Evolutionary conservation across 2,113 vertebrate species (phyloP).

Genomic region (Electrona antarctica): DNA sequence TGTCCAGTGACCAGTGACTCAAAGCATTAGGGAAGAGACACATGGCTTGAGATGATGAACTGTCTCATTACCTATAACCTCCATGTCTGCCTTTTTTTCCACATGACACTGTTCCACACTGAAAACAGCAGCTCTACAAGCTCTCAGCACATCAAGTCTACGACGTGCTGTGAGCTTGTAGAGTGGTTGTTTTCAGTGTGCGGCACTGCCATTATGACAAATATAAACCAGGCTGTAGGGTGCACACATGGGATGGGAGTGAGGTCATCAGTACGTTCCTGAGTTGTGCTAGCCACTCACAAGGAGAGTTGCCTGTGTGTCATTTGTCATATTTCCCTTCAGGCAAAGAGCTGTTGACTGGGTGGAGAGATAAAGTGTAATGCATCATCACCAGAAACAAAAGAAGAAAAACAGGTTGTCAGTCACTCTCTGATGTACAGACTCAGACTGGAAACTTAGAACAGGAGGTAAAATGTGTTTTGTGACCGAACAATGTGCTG

Average conservation of each 20-base stretch:
- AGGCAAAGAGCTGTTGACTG: neutral
- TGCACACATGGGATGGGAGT: slow-evolving; percentile 5
- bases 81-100: neutral
- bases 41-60: slow-evolving; percentile 49
- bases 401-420: slow-evolving; percentile 38
- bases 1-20: slow-evolving; percentile 57
- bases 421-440: slow-evolving; percentile 48
- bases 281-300: slow-evolving; percentile 7
- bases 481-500: slow-evolving; percentile 27
- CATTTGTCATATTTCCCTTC: slow-evolving; percentile 21
- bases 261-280: slow-evolving; percentile 14
- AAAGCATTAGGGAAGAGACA: slow-evolving; percentile 38
- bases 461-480: slow-evolving; percentile 34
- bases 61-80: slow-evolving; percentile 59
- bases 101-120: too few species aligned
- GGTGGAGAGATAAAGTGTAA: slow-evolving; percentile 39
- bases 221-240: too few species aligned
- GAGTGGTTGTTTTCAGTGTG: too few species aligned
- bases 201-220: too few species aligned
- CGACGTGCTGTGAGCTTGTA: too few species aligned
- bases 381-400: slow-evolving; percentile 26
- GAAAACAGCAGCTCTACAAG: too few species aligned
- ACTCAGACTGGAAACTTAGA: neutral
- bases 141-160: too few species aligned
- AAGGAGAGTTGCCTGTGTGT: slow-evolving; percentile 17